Evolutionary conservation across 2,888 invertebrate species (phyloP), one percentile per base, ranked within the genome.

Genomic region (Entomobrya proxima): DNA sequence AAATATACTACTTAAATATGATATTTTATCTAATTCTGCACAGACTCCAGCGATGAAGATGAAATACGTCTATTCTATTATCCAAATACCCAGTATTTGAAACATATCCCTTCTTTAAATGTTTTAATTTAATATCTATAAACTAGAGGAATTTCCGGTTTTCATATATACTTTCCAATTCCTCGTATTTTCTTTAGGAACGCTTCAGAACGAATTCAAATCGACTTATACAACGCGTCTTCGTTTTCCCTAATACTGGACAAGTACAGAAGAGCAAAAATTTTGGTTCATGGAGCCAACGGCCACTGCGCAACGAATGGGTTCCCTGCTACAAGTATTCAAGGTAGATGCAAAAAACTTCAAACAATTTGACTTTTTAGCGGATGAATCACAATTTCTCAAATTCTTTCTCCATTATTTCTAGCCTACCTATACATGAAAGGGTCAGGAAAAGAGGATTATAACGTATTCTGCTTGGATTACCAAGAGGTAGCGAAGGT

Each of bases 381-480:
- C 47, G 3, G 3, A 15, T 47, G 47, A 47, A 47, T 15, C 47
- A 47, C 11, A 13, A 13, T 3, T 15, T 67, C 37, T n/a, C n/a
- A n/a, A 24, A 61, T 61, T 27, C 15, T 30, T 24, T 18, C 3
- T n/a, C 35, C 2, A 11, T 37, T 47, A n/a, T 24, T 5, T 18
- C n/a, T 44, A 72, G 69, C 69, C 4, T 72, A 72, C 24, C 40
- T 72, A 5, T 6, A 21, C 18, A 40, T 40, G 6, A 72, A 72
- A 27, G 69, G 9, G 4, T 72, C 44, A 5, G 69, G 24, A 40
- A 72, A 72, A 18, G 69, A 72, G 21, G 69, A 72, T 21, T 72
- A 72, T 27, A 72, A 72, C 40, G 47, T 72, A 21, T 72, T 72
- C 24, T 72, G 69, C 21, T 9, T 72, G 13, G 69, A 72, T 5